Evolutionary conservation across 1,140 invertebrate genomes (phyloP).

Genomic region (Halyomorpha halys): DNA sequence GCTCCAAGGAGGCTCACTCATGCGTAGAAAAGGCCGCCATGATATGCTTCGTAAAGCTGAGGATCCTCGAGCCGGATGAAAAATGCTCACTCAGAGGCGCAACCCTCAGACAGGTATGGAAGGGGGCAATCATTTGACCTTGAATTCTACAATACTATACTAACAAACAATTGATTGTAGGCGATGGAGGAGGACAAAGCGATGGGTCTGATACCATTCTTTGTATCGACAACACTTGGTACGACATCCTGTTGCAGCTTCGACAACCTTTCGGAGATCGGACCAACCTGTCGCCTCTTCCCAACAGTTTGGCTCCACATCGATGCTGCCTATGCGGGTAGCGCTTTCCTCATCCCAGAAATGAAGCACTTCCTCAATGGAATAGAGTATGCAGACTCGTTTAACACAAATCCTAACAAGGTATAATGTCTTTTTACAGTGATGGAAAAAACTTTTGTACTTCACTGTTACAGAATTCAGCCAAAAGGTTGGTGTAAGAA

Average conservation of each 20-base stretch:
- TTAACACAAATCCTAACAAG: slow-evolving; percentile 98
- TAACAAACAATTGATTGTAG: slow-evolving; percentile 37
- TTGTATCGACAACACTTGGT: slow-evolving; percentile 84
- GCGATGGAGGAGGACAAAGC: slow-evolving; percentile 87
- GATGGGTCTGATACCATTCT: slow-evolving; percentile 91
- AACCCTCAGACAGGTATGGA: slow-evolving; percentile 66
- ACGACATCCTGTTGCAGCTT: slow-evolving; percentile 92
- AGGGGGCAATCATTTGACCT: no score
- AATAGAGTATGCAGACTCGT: slow-evolving; percentile 84
- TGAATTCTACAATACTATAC: no score
- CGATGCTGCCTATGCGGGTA: slow-evolving; percentile 89
- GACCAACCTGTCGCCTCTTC: slow-evolving; percentile 70
- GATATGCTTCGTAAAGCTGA: slow-evolving; percentile 94
- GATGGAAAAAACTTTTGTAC: no score
- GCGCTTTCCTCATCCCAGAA: slow-evolving; percentile 90
- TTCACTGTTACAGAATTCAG: no score
- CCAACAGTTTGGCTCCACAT: slow-evolving; percentile 55
- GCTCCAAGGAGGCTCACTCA: slow-evolving; percentile 92
- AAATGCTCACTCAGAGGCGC: slow-evolving; percentile 81
- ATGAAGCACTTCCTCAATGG: slow-evolving; percentile 64
- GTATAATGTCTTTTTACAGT: no score
- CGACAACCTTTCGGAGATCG: slow-evolving; percentile 84
- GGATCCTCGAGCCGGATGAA: slow-evolving; percentile 93
- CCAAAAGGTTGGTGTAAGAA: no score
- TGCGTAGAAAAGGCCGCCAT: slow-evolving; percentile 99